Percentiles rank a stretch among this genome's conserved stretches.
Evolutionary conservation across 1,140 invertebrate genomes (phyloP).

Genomic region (Drosophila aff.): DNA sequence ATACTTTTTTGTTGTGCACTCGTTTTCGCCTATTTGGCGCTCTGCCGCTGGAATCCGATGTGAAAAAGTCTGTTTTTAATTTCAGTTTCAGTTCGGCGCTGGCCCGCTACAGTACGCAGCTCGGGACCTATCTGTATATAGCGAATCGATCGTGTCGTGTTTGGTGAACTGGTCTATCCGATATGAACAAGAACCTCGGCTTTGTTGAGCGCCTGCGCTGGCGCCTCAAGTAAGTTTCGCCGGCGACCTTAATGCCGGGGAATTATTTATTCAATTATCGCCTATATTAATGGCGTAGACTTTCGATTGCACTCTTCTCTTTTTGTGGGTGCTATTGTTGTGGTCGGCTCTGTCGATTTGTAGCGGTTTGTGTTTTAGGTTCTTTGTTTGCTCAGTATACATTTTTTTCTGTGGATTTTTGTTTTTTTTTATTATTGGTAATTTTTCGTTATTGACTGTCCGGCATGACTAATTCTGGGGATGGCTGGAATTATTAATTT

Average conservation of each 20-base stretch:
- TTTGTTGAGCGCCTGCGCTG: conserved; percentile 76
- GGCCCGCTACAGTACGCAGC: conserved; percentile 61
- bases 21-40: conserved; percentile 49
- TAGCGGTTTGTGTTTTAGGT: conserved; percentile 26
- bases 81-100: conserved; percentile 77
- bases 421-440: conserved; percentile 4
- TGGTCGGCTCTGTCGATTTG: conserved; percentile 29
- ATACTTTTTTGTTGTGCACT: conserved; percentile 38
- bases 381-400: conserved; percentile 17
- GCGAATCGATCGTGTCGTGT: conserved; percentile 26
- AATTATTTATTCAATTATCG: conserved; percentile 51
- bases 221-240: conserved; percentile 76
- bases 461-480: conserved; percentile 40
- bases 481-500: conserved; percentile 30
- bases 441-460: conserved; percentile 18
- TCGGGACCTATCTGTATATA: conserved; percentile 36
- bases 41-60: conserved; percentile 56
- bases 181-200: conserved; percentile 74
- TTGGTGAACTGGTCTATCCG: conserved; percentile 24
- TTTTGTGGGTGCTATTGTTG: conserved; percentile 19
- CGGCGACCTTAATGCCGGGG: conserved; percentile 45
- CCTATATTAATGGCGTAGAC: conserved; percentile 24
- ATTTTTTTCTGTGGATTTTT: conserved; percentile 1
- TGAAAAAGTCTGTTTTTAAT: conserved; percentile 63
- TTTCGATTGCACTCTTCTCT: conserved; percentile 7